These are phyloP conservation scores for Hetaerina titia DNA, from an alignment of 2,888 invertebrate genomes.

Conservation along the genomic window DNA sequence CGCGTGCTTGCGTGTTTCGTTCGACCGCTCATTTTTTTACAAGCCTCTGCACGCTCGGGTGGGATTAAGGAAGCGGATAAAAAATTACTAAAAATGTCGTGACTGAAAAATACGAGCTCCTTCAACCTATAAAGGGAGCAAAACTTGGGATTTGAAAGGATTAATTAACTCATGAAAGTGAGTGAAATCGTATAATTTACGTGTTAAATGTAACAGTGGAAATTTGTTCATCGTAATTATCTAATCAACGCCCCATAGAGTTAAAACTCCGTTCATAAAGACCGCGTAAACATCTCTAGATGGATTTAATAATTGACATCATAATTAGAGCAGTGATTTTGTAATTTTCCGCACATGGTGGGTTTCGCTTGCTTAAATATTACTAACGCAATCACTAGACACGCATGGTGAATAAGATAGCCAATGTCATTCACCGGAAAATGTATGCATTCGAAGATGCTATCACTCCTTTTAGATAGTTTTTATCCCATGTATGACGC, in stretches of 20 bases:
- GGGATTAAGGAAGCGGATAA: conserved; percentile 1
- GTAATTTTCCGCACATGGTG: too few species aligned
- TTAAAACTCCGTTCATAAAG: background rate
- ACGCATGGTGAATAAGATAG: too few species aligned
- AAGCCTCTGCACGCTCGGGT: background rate
- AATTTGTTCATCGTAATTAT: background rate
- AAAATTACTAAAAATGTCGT: background rate
- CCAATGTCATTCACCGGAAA: too few species aligned
- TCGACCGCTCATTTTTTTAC: background rate
- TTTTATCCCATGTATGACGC: too few species aligned
- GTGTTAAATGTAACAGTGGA: background rate
- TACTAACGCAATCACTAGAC: too few species aligned
- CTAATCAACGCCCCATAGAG: background rate
- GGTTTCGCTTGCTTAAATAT: too few species aligned
- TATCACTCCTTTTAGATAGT: too few species aligned
- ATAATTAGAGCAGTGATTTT: background rate
- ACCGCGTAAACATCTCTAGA: background rate
- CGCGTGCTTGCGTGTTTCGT: conserved; percentile 23
- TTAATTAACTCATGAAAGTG: background rate
- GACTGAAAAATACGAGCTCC: background rate
- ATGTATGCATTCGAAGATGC: too few species aligned
- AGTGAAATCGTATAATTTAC: conserved; percentile 23
- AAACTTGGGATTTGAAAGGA: background rate
- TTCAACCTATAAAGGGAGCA: background rate
- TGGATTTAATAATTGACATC: background rate